Conservation (phyloP, 2,797 vertebrate genomes). For the Crenichthys baileyi region DNA sequence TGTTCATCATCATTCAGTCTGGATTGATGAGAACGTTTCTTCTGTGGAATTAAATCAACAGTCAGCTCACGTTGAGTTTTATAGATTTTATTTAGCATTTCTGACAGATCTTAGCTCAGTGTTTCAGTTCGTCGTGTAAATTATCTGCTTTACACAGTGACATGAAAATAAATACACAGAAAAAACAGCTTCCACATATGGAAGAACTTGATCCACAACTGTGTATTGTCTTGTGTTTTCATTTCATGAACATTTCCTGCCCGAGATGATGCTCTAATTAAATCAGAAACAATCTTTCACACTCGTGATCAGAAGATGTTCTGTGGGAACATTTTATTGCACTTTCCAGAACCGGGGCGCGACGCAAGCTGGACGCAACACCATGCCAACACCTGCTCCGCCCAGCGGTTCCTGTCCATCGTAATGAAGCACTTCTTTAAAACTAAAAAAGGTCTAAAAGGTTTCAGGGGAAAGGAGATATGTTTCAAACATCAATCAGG, state of each 20-base stretch:
- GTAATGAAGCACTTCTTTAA: conserved; percentile 46
- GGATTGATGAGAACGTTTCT: neutral
- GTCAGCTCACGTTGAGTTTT: conserved; percentile 15
- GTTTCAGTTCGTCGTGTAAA: conserved; percentile 62
- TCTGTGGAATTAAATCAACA: neutral
- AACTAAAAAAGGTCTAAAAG: conserved; percentile 20
- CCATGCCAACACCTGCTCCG: conserved; percentile 13
- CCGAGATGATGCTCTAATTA: neutral
- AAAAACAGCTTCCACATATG: conserved; percentile 82
- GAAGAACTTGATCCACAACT: conserved; percentile 77
- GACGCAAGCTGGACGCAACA: too few species aligned
- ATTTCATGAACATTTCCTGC: neutral
- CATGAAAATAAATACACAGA: conserved; percentile 82
- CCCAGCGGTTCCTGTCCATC: conserved; percentile 33
- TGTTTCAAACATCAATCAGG: conserved; percentile 69
- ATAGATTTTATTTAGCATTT: conserved; percentile 74
- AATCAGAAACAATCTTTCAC: conserved; percentile 33
- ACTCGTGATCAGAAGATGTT: conserved; percentile 31
- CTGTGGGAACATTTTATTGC: conserved; percentile 58
- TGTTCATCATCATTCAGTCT: too few species aligned
- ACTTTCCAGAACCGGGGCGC: conserved; percentile 55
- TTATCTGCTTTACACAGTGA: conserved; percentile 59
- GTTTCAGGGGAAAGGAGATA: conserved; percentile 49
- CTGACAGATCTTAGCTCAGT: conserved; percentile 70
- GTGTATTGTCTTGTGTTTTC: conserved; percentile 29